These are phyloP conservation scores for Rhombomys opimus DNA, from an alignment of 2,113 vertebrate genomes.

Conservation along the genomic window DNA sequence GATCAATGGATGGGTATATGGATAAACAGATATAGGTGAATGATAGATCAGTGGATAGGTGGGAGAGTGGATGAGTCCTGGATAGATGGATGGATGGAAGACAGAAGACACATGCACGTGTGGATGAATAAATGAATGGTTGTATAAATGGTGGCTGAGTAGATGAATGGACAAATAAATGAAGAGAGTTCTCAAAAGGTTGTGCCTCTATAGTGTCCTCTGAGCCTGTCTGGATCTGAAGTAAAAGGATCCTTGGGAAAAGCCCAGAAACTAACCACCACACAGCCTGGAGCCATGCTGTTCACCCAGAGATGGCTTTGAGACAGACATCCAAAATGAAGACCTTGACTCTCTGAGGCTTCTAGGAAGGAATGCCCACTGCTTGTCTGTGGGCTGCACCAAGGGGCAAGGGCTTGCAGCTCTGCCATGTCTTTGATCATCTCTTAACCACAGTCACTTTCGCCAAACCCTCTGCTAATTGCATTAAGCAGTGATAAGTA, in stretches of 20 bases:
- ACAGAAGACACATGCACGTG: not conserved
- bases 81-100: not conserved
- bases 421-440: not conserved
- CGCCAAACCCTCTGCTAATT: slow-evolving; percentile 77
- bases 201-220: not conserved
- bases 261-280: not conserved
- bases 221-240: not conserved
- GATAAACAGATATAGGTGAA: not conserved
- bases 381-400: fast-evolving
- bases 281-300: not conserved
- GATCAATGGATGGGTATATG: not conserved
- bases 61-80: not conserved
- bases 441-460: slow-evolving; percentile 55
- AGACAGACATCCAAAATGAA: fast-evolving
- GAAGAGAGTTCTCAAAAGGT: not conserved
- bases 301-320: not conserved
- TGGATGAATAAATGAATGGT: not conserved
- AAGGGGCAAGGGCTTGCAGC: fast-evolving
- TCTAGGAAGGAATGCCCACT: not conserved
- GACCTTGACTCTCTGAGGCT: not conserved
- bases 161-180: not conserved
- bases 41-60: not conserved
- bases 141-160: not conserved
- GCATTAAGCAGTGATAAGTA: slow-evolving; percentile 75
- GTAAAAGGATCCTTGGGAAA: not conserved